Evolutionary conservation across 2,113 vertebrate species (phyloP).

Genomic region (Natator depressus): DNA sequence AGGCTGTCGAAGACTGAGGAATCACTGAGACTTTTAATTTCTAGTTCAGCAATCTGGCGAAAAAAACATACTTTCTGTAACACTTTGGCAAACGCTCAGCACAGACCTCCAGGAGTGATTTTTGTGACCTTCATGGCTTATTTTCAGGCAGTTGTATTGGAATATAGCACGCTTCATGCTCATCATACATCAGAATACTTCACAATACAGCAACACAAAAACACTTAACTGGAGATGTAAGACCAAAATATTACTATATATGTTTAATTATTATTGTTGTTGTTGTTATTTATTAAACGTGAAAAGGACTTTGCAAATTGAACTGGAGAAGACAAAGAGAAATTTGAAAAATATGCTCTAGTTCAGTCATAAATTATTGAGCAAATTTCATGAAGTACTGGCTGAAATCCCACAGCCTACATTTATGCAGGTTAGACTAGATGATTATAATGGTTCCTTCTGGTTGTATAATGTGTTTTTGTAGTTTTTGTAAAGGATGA

Average conservation of each 20-base stretch:
- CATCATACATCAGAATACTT: background rate
- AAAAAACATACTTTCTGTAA: background rate
- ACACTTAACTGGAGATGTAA: background rate
- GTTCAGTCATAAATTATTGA: background rate
- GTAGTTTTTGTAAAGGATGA: background rate
- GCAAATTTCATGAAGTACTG: background rate
- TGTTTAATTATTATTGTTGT: background rate
- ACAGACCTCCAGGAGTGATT: constrained; percentile 19
- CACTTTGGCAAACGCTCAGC: background rate
- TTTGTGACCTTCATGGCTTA: background rate
- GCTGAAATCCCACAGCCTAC: background rate
- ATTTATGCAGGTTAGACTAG: background rate
- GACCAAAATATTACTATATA: background rate
- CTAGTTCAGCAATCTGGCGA: constrained; percentile 10
- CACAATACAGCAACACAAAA: background rate
- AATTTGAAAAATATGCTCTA: background rate
- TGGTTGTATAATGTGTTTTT: background rate
- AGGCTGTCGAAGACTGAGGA: background rate
- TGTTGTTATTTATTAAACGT: background rate
- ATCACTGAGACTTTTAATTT: background rate
- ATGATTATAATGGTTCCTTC: background rate
- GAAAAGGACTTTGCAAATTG: background rate
- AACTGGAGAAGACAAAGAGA: background rate
- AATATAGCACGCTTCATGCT: background rate
- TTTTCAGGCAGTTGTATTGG: background rate